Evolutionary conservation across 2,113 vertebrate species (phyloP), one percentile per base, ranked within the genome.

Genomic region (Rhadina sibilatrix): DNA sequence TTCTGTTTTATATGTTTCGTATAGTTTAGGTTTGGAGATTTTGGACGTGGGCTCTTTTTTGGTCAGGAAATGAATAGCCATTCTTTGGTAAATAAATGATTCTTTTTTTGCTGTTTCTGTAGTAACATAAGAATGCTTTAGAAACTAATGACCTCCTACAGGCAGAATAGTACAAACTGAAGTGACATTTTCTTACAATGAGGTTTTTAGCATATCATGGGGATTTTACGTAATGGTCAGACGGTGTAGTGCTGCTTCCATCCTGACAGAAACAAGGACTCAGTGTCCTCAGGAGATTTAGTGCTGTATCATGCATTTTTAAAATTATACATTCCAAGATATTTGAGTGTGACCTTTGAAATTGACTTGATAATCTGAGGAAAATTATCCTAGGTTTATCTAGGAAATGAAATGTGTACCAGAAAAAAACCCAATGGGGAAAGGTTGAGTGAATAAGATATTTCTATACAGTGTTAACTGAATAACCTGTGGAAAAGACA

Each of bases 161-260:
- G 83, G 71, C 84, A 94, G 80, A 96, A 95, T n/a, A 64, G 59
- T 77, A 94, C 70, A 96, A 96, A 95, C 89, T 97, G 90, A 92
- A 93, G 82, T 97, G 97, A 97, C 96, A 97, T 98, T 97, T 98
- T 93, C 93, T 95, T 94, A 98, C 97, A 98, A 93, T 96, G 95
- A 97, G 76, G 90, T 96, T 96, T 96, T 97, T 89, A 96, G 93
- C 75, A 75, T 90, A 95, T 96, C 65, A 75, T 40, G 88, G 79
- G 74, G 90, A 91, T 89, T 95, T 97, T 95, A 83, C 27, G 25
- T 93, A 94, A 90, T 82, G 70, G 93, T 81, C 93, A 79, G 95
- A 87, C 75, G 63, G 82, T 0, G 6, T 35, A 93, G 56, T 72
- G 49, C 88, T 96, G 92, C 90, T 93, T 92, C 70, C 49, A 4